Conservation (phyloP, 2,797 vertebrate genomes). For the Calcarius lapponicus region DNA sequence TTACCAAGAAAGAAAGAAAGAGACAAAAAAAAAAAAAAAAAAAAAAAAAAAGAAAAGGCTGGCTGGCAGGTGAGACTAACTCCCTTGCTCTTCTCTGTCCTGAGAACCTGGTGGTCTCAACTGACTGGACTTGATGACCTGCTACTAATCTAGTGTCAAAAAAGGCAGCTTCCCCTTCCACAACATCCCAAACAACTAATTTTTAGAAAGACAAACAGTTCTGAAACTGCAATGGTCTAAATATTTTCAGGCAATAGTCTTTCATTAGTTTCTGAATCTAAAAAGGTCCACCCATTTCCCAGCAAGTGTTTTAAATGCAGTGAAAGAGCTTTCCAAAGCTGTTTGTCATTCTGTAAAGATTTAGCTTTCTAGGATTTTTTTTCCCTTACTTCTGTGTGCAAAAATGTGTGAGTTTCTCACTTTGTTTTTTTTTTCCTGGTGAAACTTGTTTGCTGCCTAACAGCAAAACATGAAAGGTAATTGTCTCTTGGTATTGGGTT, state of each 20-base stretch:
- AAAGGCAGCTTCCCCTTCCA: not conserved
- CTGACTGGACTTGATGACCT: not conserved
- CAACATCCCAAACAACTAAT: not conserved
- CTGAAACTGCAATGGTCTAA: conserved; percentile 39
- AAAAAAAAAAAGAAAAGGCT: not conserved
- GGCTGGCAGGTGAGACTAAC: not conserved
- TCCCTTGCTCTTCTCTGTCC: not conserved
- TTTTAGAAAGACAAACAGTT: conserved; percentile 1
- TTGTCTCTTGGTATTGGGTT: not conserved
- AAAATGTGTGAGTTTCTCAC: not conserved
- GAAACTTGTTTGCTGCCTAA: not conserved
- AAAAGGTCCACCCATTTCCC: conserved; percentile 20
- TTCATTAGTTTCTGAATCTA: conserved; percentile 62
- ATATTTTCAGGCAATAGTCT: conserved; percentile 42
- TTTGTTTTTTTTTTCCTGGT: not conserved
- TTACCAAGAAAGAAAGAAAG: not conserved
- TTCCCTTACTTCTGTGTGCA: not conserved
- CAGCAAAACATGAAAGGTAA: not conserved
- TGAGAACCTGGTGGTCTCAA: not conserved
- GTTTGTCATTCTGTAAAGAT: conserved; percentile 9
- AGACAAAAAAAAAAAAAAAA: not conserved
- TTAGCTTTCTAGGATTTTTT: not conserved
- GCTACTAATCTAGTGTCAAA: not conserved
- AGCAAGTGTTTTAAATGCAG: conserved; percentile 2
- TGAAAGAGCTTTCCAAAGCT: conserved; percentile 25